Conservation (phyloP, 2,797 vertebrate species). For the Lacerta bilineata region DNA sequence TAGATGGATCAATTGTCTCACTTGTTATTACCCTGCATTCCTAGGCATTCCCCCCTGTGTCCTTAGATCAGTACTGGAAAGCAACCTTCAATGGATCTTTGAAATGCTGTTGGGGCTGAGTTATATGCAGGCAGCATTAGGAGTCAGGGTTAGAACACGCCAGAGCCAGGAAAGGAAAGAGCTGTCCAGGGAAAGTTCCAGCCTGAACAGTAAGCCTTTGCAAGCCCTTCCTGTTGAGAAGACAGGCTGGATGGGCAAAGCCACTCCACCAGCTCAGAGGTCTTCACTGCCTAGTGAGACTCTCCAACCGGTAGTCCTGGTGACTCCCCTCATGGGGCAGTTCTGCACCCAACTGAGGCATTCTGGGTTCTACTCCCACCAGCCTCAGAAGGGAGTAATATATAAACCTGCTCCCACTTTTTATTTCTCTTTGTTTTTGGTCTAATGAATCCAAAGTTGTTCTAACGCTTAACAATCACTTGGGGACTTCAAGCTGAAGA, state of each 20-base stretch:
- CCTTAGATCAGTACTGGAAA: neutral
- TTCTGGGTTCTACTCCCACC: neutral
- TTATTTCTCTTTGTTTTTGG: no score
- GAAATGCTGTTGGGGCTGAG: neutral
- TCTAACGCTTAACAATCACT: neutral
- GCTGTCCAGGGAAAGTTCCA: neutral
- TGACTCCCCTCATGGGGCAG: neutral
- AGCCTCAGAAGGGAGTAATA: neutral
- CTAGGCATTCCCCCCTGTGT: neutral
- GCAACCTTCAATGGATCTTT: neutral
- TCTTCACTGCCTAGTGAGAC: neutral
- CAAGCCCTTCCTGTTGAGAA: neutral
- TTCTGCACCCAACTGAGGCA: neutral
- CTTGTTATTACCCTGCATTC: neutral
- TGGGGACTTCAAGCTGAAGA: neutral
- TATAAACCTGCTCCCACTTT: neutral
- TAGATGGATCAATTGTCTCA: neutral
- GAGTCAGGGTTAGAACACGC: neutral
- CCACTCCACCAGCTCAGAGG: neutral
- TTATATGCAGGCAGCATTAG: neutral
- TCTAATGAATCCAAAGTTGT: neutral
- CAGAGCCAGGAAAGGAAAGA: neutral
- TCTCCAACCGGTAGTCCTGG: no score
- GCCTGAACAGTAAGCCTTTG: neutral
- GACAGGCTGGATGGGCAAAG: neutral